Evolutionary conservation across 1,140 invertebrate genomes (phyloP).

Genomic region (Spodoptera litura): DNA sequence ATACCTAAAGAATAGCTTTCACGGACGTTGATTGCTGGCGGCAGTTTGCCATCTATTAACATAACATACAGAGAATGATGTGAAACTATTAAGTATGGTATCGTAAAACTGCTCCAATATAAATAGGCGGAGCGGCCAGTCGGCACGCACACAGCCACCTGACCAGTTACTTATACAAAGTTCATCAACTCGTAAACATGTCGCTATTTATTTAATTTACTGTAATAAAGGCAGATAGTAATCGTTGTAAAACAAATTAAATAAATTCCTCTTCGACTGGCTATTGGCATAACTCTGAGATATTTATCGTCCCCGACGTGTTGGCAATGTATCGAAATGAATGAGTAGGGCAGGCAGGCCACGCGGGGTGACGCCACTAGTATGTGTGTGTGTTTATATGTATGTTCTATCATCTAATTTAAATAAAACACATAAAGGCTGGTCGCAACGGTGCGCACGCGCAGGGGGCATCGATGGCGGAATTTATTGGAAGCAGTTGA

Average conservation of each 20-base stretch:
- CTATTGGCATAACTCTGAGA: constrained; percentile 5
- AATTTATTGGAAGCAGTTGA: constrained; percentile 21
- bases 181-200: no score
- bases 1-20: no score
- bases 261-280: background rate
- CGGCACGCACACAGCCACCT: no score
- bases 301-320: background rate
- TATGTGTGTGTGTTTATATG: constrained; percentile 4
- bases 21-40: no score
- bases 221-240: background rate
- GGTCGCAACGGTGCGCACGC: constrained; percentile 9
- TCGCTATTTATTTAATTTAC: no score
- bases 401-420: constrained; percentile 25
- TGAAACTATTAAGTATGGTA: no score
- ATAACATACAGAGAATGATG: no score
- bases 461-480: constrained; percentile 26
- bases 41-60: no score
- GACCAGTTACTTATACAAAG: no score
- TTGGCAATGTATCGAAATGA: background rate
- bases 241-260: background rate
- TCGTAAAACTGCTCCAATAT: no score
- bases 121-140: no score
- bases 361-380: background rate
- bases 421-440: constrained; percentile 23
- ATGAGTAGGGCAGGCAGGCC: background rate